phyloP scores from a whole-genome alignment of 2,113 vertebrate species.

The Abramis brama region DNA sequence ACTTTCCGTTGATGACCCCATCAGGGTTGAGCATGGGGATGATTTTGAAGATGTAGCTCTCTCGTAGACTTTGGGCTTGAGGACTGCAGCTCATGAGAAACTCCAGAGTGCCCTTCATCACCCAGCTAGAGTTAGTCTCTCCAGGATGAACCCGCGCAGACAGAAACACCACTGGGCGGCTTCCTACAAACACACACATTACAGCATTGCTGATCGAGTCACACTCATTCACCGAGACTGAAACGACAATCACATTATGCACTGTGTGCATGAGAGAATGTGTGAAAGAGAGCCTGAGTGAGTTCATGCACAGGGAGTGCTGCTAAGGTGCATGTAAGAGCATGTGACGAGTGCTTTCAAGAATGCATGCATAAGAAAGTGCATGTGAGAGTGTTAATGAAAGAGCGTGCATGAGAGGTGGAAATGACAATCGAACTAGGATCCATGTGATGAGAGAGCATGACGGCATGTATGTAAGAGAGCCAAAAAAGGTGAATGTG shows the following conservation, averaged over 20 bases:
- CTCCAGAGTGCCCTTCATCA: constrained; percentile 98
- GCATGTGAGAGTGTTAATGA: neutral
- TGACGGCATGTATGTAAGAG: neutral
- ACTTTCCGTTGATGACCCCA: constrained; percentile 98
- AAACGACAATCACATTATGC: neutral
- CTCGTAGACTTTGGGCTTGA: constrained; percentile 87
- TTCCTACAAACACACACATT: constrained; percentile 76
- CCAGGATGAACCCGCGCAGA: constrained; percentile 95
- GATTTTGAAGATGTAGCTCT: constrained; percentile 98
- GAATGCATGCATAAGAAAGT: neutral
- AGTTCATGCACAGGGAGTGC: neutral
- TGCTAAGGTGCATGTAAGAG: neutral
- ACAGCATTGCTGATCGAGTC: neutral
- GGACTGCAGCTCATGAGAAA: constrained; percentile 91
- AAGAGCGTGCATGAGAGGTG: neutral
- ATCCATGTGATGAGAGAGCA: neutral
- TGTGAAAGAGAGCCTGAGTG: neutral
- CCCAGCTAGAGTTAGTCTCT: constrained; percentile 98
- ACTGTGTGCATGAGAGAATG: neutral
- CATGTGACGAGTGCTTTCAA: neutral
- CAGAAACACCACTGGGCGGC: constrained; percentile 94
- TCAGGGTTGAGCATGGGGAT: constrained; percentile 99
- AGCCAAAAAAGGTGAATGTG: neutral
- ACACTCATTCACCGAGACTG: neutral
- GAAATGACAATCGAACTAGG: neutral